These are phyloP conservation scores for Lomographa bimaculata DNA, from an alignment of 2,888 invertebrate species.

Conservation along the genomic window DNA sequence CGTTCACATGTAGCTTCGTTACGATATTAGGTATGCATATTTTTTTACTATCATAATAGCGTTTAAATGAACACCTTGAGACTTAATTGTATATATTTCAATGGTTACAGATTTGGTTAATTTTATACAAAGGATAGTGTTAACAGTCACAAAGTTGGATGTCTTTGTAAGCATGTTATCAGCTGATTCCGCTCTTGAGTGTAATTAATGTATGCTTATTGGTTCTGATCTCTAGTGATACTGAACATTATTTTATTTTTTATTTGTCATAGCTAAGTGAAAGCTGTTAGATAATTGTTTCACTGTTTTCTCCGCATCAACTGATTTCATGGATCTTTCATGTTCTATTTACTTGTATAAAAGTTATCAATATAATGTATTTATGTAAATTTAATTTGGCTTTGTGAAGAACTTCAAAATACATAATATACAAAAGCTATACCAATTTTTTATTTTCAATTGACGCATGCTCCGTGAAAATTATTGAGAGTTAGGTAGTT, in stretches of 20 bases:
- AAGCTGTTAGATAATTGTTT: constrained; percentile 66
- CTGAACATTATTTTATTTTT: constrained; percentile 58
- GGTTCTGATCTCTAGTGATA: constrained; percentile 74
- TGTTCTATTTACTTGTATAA: constrained; percentile 81
- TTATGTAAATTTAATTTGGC: constrained; percentile 83
- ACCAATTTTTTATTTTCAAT: constrained; percentile 72
- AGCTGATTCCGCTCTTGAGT: constrained; percentile 50
- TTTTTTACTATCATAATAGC: constrained; percentile 81
- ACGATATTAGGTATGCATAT: constrained; percentile 83
- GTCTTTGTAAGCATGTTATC: constrained; percentile 61
- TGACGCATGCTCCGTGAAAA: too few relatives aligned
- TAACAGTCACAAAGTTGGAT: constrained; percentile 71
- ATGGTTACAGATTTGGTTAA: constrained; percentile 78
- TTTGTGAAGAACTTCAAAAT: constrained; percentile 82
- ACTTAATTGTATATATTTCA: constrained; percentile 80
- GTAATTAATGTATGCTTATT: constrained; percentile 56
- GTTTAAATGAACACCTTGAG: constrained; percentile 69
- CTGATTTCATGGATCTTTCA: constrained; percentile 58
- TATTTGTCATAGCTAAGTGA: constrained; percentile 58
- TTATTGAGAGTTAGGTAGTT: too few relatives aligned
- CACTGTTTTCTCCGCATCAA: constrained; percentile 42
- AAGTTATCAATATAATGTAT: constrained; percentile 80
- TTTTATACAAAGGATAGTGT: constrained; percentile 79
- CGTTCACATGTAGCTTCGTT: constrained; percentile 80
- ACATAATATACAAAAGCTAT: constrained; percentile 80